Evolutionary conservation across 2,888 invertebrate genomes (phyloP).

Genomic region (Mystacides longicornis): DNA sequence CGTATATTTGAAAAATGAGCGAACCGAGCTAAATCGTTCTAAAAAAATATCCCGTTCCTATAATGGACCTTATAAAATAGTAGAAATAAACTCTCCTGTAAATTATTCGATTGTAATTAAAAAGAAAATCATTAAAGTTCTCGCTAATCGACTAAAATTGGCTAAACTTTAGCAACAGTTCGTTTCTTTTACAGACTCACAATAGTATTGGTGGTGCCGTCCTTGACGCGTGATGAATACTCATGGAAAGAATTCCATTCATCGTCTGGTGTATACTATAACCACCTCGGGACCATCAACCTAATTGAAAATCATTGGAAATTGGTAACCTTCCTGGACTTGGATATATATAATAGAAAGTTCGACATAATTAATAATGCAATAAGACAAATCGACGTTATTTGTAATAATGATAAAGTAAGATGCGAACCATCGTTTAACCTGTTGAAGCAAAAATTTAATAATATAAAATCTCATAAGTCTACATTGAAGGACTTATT

Average conservation of each 20-base stretch:
- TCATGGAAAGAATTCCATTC: not conserved
- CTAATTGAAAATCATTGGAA: not conserved
- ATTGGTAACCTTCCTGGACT: not conserved
- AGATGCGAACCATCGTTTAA: not conserved
- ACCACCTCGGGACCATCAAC: not conserved
- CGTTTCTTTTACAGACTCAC: not conserved
- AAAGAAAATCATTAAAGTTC: too few relatives aligned
- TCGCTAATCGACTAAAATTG: constrained; percentile 20
- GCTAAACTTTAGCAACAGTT: too few relatives aligned
- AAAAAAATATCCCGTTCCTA: constrained; percentile 23
- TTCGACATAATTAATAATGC: not conserved
- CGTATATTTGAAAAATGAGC: constrained; percentile 22
- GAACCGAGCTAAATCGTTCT: constrained; percentile 11
- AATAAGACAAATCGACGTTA: not conserved
- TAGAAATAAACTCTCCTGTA: constrained; percentile 22
- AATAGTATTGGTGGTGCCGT: not conserved
- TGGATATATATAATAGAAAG: not conserved
- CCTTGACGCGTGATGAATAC: too few relatives aligned
- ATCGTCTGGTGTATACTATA: not conserved
- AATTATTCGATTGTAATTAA: too few relatives aligned
- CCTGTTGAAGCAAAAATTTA: not conserved
- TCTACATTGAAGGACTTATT: too few relatives aligned
- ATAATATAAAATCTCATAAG: too few relatives aligned
- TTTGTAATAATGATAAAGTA: too few relatives aligned
- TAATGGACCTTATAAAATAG: constrained; percentile 23